Evolutionary conservation across 2,113 vertebrate species (phyloP).

Genomic region (Bungarus multicinctus): DNA sequence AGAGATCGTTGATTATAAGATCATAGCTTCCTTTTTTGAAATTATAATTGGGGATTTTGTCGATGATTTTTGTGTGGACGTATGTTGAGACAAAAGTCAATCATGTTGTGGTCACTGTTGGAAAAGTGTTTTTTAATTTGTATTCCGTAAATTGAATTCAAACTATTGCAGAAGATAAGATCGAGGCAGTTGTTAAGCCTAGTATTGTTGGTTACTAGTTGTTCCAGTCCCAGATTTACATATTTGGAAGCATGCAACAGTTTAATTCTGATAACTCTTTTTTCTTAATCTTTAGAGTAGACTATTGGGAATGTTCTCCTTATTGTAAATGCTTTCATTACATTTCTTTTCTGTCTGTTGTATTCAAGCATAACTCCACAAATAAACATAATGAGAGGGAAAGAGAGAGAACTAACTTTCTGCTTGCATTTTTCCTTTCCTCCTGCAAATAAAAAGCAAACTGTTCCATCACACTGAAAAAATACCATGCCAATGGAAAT

Average conservation of each 20-base stretch:
- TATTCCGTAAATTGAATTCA: too few species aligned
- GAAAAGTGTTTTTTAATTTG: too few species aligned
- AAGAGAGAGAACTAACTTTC: neutral
- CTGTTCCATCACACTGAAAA: neutral
- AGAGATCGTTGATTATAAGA: too few species aligned
- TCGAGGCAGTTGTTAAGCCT: too few species aligned
- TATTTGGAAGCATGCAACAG: neutral
- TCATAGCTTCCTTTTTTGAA: too few species aligned
- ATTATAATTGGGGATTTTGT: too few species aligned
- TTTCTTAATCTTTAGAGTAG: neutral
- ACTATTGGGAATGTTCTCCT: neutral
- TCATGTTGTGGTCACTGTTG: too few species aligned
- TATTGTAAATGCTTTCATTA: neutral
- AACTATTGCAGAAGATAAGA: too few species aligned
- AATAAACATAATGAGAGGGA: neutral
- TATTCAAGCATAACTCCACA: neutral
- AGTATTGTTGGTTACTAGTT: too few species aligned
- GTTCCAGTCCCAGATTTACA: too few species aligned
- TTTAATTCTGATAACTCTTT: neutral
- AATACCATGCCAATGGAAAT: neutral
- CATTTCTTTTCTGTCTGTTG: neutral
- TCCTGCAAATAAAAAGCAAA: neutral
- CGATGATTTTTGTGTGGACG: too few species aligned
- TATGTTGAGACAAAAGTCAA: too few species aligned
- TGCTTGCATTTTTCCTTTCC: neutral